Evolutionary conservation across 92 coral and sea anemone genomes (phyloP), one percentile per base, ranked within the genome.

Genomic region (Porites rus): DNA sequence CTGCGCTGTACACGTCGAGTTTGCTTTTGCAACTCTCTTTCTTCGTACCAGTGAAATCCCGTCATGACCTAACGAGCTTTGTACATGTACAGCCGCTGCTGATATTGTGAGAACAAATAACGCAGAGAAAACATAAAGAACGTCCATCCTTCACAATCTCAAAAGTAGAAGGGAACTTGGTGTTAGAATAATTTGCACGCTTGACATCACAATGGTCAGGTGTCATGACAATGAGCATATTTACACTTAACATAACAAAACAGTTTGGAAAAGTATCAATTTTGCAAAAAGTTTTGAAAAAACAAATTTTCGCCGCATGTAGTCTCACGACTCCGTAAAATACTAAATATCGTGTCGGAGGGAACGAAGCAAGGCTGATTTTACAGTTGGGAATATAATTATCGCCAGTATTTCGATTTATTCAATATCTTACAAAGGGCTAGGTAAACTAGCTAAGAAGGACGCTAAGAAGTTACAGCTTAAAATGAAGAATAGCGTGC

Each of bases 1-100:
- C 56, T 70, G 43, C 60, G 20, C 20, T 28, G 77, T 3, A 12
- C 86, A 81, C 24, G 86, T 81, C 69, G 14, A 8, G 52, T 50
- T 68, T 18, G 70, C 28, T 56, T 17, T 0, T 18, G 71, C 18
- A 0, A 12, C 25, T 13, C 8, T n/a, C 6, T 64, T 83, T 10
- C 64, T 50, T 51, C 80, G 69, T 4, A 22, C 1, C 22, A 46
- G 17, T 19, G 16, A 7, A 64, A 10, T 17, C 52, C 16, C 5
- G 21, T 24, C 78, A 4, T 21, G 61, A 17, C 6, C 21, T 21
- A 3, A 69, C 52, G 21, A 83, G 64, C 87, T 74, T 28, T 83
- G 73, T 20, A 63, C 25, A 46, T 50, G 52, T 1, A 63, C 9
- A 65, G 56, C 46, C 46, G 46, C 46, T 38, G 46, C 54, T 12